Base-by-base conservation (phyloP, 2,888 invertebrate species). In the Pseudanteris insignis region DNA sequence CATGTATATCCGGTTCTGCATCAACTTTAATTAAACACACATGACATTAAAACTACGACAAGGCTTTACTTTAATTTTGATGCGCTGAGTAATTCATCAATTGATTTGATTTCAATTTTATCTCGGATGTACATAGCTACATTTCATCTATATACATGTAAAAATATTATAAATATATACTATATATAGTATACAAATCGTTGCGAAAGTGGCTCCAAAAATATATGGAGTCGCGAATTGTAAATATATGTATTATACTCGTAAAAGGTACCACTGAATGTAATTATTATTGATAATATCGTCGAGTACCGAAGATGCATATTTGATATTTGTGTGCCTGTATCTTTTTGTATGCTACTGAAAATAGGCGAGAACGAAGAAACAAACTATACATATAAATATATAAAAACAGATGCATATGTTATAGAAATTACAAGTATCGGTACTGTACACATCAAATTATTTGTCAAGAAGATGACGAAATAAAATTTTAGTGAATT, bases 311-410 rank as follows among this genome's bases (percentile, higher is more conserved):
- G 57, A 44, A 65, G 60, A 77, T 74, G 75, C 77, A 76, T 77
- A 77, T 78, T 77, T 77, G 76, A 78, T 78, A 78, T 78, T 76
- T 78, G 78, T 78, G 78, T 78, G 78, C 78, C 78, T 78, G 78
- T 78, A 77, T 76, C 74, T 76, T 77, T 78, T 78, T 78, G 76
- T 78, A 77, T 77, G 77, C 78, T 76, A 77, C 68, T 69, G 70
- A 75, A 65, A 67, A 65, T 68, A 50, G 65, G 43, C 54, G 67
- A 70, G 70, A 36, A 71, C 69, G 67, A 67, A 67, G 64, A 55
- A 69, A 64, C 63, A 68, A 72, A 74, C 68, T 75, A 75, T 76
- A 73, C 67, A 74, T 73, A 76, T 67, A 67, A 62, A 62, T 62
- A 60, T 55, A 64, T 64, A 64, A 66, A 66, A 58, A 63, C 62